Conservation (phyloP, 2,888 invertebrate species). For the Lithophane semibrunnea region DNA sequence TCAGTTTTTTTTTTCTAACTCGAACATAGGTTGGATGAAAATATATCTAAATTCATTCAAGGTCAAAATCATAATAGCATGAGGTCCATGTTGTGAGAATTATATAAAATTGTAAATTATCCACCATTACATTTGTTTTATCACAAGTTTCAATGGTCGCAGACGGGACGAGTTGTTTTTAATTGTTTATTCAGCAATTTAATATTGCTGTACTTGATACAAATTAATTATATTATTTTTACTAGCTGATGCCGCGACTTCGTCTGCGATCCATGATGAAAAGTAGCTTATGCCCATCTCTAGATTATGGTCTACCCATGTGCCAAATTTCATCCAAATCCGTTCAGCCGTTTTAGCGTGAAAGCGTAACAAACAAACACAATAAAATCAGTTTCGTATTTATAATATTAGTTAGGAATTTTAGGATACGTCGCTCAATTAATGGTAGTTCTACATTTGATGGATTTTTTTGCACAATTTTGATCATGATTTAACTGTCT, state of each 20-base stretch:
- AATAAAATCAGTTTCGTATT: too few relatives aligned
- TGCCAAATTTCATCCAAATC: too few relatives aligned
- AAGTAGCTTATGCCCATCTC: too few relatives aligned
- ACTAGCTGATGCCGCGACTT: too few relatives aligned
- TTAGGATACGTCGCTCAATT: not conserved
- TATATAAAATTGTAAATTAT: conserved; percentile 12
- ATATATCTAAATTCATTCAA: not conserved
- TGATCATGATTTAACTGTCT: not conserved
- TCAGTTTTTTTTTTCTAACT: not conserved
- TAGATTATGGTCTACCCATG: too few relatives aligned
- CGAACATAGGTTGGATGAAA: not conserved
- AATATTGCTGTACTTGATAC: conserved; percentile 8
- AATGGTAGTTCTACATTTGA: not conserved
- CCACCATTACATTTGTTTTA: conserved; percentile 26
- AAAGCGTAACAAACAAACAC: too few relatives aligned
- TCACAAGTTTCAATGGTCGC: conserved; percentile 25
- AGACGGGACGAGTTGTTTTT: conserved; percentile 9
- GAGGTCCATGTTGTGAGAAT: not conserved
- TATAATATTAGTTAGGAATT: too few relatives aligned
- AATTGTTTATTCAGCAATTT: conserved; percentile 24
- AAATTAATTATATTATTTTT: conserved; percentile 12
- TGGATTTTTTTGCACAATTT: not conserved
- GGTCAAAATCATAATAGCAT: not conserved
- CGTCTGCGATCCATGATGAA: too few relatives aligned
- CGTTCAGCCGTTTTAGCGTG: too few relatives aligned